phyloP scores from a whole-genome alignment of 2,113 vertebrate species.

The Opisthocomus hoazin region DNA sequence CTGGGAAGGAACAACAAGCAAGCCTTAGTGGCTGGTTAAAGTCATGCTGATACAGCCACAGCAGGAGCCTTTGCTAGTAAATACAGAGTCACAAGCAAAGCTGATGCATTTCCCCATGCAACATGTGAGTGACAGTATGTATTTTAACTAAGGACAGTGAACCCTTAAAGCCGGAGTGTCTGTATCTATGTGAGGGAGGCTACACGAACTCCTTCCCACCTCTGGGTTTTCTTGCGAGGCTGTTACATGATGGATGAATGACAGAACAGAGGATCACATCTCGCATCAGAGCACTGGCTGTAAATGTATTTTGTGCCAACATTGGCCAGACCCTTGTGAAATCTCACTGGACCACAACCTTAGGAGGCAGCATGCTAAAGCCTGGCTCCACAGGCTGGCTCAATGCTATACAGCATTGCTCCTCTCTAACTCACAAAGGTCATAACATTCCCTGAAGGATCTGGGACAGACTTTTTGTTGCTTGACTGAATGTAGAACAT shows the following conservation, averaged over 20 bases:
- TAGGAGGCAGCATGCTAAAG: neutral
- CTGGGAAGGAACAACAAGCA: neutral
- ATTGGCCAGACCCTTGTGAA: neutral
- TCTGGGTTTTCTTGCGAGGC: neutral
- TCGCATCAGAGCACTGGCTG: neutral
- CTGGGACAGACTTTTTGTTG: neutral
- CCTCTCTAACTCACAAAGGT: neutral
- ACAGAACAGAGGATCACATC: neutral
- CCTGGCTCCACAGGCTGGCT: neutral
- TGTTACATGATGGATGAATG: neutral
- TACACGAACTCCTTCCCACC: neutral
- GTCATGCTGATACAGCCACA: neutral
- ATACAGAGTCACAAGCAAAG: neutral
- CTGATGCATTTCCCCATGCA: neutral
- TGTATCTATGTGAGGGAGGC: neutral
- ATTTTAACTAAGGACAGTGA: neutral
- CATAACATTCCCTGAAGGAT: neutral
- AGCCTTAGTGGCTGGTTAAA: neutral
- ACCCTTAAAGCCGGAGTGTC: neutral
- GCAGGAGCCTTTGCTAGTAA: neutral
- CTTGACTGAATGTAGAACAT: neutral
- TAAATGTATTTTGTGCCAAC: neutral
- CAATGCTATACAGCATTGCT: neutral
- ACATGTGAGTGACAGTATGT: no score
- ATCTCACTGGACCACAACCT: neutral